Evolutionary conservation across 2,797 vertebrate genomes (phyloP), one percentile per base, ranked within the genome.

Genomic region (Etheostoma nigrum): DNA sequence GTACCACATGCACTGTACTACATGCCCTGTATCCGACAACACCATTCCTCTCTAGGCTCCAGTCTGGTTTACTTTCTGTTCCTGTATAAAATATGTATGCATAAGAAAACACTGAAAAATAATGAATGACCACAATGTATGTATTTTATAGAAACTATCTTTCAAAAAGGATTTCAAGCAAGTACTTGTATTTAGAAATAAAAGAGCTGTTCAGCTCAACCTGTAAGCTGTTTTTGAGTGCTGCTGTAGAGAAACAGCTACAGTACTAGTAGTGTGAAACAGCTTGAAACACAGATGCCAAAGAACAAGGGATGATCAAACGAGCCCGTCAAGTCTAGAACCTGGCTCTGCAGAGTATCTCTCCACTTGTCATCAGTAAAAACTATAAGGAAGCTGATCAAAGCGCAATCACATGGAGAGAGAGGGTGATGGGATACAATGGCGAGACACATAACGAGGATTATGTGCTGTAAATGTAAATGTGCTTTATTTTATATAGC

Each of bases 341-440:
- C 27, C 42, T 48, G 51, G 5, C 66, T 48, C 21, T 23, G 53
- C 25, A 23, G 48, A 53, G 10, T 7, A 18, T n/a, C 40, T 62
- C 40, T 62, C 30, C 44, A 30, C 23, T 55, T n/a, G 23, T 65
- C 40, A 52, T 18, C 58, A 33, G 6, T 33, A 18, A 1, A 67
- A 64, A 21, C 6, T 25, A 54, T 36, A 1, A 55, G 10, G n/a
- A 44, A 25, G 25, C 40, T 67, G 75, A 74, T 70, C 54, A 74
- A 54, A 54, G 42, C 1, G 2, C 19, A 49, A 6, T 44, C 5
- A 52, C 52, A 66, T 67, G 15, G 33, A 23, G 51, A 23, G 51
- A 63, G 18, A 48, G 19, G 53, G 62, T 30, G 47, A 51, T 1
- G 44, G 23, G 47, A 53, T 23, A 1, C 14, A 19, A 53, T 11